A percentile compares a stretch with the other conserved stretches of the same genome.
Evolutionary conservation across 2,888 invertebrate genomes (phyloP).

Genomic region (Aphodius sticticus): DNA sequence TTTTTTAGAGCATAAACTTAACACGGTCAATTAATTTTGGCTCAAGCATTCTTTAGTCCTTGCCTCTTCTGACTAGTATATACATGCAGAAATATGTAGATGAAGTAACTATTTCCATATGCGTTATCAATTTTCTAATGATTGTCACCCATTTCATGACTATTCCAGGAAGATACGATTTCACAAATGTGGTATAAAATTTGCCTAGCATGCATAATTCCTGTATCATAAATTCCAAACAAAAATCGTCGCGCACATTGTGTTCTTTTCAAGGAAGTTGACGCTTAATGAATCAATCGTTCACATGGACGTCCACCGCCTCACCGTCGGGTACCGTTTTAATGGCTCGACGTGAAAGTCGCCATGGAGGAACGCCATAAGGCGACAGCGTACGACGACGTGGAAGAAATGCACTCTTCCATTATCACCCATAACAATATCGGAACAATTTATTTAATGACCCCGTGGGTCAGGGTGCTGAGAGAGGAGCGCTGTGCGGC

Average conservation of each 20-base stretch:
- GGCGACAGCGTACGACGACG: background rate
- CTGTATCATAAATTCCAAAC: background rate
- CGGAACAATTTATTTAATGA: slow-evolving; percentile 4
- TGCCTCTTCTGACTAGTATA: background rate
- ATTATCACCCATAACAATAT: slow-evolving; percentile 4
- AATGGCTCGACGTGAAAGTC: background rate
- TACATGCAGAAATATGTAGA: too few relatives aligned
- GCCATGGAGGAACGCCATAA: background rate
- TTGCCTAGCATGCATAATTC: background rate
- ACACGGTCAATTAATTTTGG: background rate
- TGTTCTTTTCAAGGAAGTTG: background rate
- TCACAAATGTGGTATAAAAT: too few relatives aligned
- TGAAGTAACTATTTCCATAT: too few relatives aligned
- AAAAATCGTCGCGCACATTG: background rate
- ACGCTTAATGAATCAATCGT: background rate
- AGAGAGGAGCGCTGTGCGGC: background rate
- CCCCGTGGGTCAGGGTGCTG: background rate
- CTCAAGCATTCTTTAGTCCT: background rate
- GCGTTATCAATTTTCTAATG: too few relatives aligned
- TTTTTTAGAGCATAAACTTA: background rate
- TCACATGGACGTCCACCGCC: background rate
- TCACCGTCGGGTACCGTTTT: background rate
- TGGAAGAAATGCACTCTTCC: background rate
- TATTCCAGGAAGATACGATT: too few relatives aligned
- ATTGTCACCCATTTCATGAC: background rate